Evolutionary conservation across 37 sponge, comb jelly and placozoan species (phyloP).

Genomic region (Axinella damicornis): DNA sequence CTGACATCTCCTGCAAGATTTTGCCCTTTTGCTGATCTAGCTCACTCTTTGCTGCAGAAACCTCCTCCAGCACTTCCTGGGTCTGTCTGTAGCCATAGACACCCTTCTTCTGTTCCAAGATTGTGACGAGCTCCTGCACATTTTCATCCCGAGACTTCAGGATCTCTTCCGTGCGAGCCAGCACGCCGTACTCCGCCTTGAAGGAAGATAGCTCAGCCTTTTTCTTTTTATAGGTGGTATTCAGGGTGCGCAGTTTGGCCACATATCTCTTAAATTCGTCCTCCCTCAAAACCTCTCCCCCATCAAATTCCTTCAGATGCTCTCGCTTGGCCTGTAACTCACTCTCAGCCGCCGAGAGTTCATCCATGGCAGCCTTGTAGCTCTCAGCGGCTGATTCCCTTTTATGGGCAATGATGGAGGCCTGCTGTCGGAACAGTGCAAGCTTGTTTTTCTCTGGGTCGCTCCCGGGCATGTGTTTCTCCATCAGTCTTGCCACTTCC

Average conservation of each 20-base stretch:
- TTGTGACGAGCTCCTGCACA: slow-evolving; percentile 54
- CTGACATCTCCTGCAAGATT: slow-evolving; percentile 85
- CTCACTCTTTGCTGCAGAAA: slow-evolving; percentile 88
- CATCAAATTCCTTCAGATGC: slow-evolving; percentile 59
- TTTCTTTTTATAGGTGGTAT: slow-evolving; percentile 89
- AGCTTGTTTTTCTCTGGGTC: slow-evolving; percentile 89
- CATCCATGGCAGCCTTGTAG: slow-evolving; percentile 70
- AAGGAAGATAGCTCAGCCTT: slow-evolving; percentile 78
- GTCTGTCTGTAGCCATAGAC: slow-evolving; percentile 82
- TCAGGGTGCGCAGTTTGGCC: slow-evolving; percentile 75
- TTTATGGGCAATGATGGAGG: slow-evolving; percentile 86
- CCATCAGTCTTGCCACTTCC: slow-evolving; percentile 75
- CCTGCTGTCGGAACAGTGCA: slow-evolving; percentile 95
- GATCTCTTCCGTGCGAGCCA: slow-evolving; percentile 91
- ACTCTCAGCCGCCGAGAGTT: slow-evolving; percentile 46
- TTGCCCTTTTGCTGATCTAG: slow-evolving; percentile 85
- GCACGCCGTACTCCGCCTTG: slow-evolving; percentile 91
- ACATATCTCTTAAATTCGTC: slow-evolving; percentile 88
- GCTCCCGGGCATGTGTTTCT: slow-evolving; percentile 79
- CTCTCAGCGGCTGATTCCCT: slow-evolving; percentile 68
- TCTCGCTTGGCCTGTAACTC: slow-evolving; percentile 64
- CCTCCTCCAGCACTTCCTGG: slow-evolving; percentile 92
- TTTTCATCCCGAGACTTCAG: slow-evolving; percentile 75
- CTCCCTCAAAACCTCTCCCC: slow-evolving; percentile 79
- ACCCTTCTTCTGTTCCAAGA: slow-evolving; percentile 88